Evolutionary conservation across 2,888 invertebrate genomes (phyloP), one percentile per base, ranked within the genome.

Genomic region (Napeogenes inachia): DNA sequence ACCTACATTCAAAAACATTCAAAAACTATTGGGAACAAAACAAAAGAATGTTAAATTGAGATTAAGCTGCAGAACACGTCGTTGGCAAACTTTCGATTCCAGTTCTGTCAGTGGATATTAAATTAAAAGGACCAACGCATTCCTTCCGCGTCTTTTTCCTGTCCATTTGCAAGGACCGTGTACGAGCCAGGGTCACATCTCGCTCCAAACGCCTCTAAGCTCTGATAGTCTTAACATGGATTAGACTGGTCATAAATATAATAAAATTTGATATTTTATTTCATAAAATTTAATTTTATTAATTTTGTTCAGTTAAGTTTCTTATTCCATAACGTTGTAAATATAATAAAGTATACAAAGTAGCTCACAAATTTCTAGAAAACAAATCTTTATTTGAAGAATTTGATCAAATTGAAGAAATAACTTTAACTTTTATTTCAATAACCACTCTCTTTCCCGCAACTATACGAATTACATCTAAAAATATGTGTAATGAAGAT

Each of bases 91-190:
- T 86, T 89, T 89, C 88, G 84, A 89, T 90, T 89, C 86, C 84
- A 86, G 87, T 89, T 87, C 85, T 87, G 89, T 89, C 88, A 87
- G 87, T 84, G 87, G 82, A 88, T 89, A 89, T 89, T 89, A 89
- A 90, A 89, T 90, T 89, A 89, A 89, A 89, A 88, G 86, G 80
- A 86, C 88, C 89, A 88, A 89, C 87, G 87, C 87, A 88, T 88
- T 89, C 89, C 84, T 81, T 75, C 72, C 89, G 86, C 85, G 87
- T 87, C 88, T 89, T 89, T 89, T 90, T 89, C 90, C 89, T 90
- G 90, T 89, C 90, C 90, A 90, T 90, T 90, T 89, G 86, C 87
- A 84, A 87, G 87, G 87, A 81, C 87, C 85, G 84, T 88, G 86
- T 87, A 86, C 84, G 84, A 81, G 78, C 77, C 84, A 81, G 84